Evolutionary conservation across 2,113 vertebrate species (phyloP).

Genomic region (Apus apus): DNA sequence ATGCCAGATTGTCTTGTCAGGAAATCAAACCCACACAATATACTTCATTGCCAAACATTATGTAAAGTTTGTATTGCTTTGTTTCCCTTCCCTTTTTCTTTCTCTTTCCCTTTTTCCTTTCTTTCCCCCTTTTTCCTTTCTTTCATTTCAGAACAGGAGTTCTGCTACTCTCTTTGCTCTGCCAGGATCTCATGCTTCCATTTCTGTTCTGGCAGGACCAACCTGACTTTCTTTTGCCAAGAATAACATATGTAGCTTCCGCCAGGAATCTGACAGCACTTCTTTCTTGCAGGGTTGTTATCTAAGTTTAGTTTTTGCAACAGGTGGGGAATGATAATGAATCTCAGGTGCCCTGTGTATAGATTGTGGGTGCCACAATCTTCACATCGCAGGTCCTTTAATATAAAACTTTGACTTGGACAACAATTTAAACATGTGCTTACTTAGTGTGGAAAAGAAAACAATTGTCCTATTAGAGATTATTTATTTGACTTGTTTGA

Average conservation of each 20-base stretch:
- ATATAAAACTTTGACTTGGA: background rate
- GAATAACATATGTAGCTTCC: background rate
- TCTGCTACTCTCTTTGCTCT: slow-evolving; percentile 3
- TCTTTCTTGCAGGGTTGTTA: background rate
- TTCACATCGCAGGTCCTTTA: background rate
- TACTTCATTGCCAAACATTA: background rate
- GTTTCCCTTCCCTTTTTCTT: too few species aligned
- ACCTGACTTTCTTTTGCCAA: background rate
- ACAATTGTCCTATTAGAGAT: background rate
- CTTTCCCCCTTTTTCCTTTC: background rate
- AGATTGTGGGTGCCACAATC: background rate
- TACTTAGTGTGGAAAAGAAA: background rate
- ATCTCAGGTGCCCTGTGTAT: background rate
- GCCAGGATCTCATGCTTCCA: background rate
- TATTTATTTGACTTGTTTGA: background rate
- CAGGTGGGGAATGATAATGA: background rate
- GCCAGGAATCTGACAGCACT: background rate
- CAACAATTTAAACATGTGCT: background rate
- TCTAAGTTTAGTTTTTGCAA: background rate
- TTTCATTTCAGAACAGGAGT: background rate
- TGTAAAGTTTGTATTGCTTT: slow-evolving; percentile 1
- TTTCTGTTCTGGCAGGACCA: background rate
- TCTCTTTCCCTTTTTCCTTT: too few species aligned
- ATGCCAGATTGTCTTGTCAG: slow-evolving; percentile 20
- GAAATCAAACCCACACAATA: slow-evolving; percentile 8